Evolutionary conservation across 2,888 invertebrate genomes (phyloP).

Genomic region (Agrilus mali): DNA sequence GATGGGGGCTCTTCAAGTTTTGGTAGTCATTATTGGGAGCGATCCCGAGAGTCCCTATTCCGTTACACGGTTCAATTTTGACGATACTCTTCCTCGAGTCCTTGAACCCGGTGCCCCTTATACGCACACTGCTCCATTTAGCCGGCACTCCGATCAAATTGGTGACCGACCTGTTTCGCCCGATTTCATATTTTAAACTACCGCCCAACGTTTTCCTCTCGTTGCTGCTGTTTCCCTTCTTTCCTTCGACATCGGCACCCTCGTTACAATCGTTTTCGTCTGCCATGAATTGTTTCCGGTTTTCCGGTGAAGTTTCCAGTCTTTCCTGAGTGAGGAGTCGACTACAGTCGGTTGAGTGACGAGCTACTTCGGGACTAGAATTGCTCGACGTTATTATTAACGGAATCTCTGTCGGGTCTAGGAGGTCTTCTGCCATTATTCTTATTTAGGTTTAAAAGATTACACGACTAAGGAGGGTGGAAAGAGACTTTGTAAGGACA

Average conservation of each 20-base stretch:
- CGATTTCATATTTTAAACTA: constrained; percentile 30
- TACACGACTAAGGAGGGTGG: too few relatives aligned
- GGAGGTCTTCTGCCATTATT: constrained; percentile 19
- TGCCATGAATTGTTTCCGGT: not conserved
- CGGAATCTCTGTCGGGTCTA: constrained; percentile 25
- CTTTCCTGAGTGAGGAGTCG: constrained; percentile 7
- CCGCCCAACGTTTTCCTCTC: constrained; percentile 22
- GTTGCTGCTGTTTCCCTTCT: constrained; percentile 6
- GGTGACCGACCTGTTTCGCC: constrained; percentile 27
- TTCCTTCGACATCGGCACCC: constrained; percentile 15
- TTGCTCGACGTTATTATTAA: constrained; percentile 26
- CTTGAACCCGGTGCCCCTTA: constrained; percentile 49
- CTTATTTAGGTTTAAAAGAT: not conserved
- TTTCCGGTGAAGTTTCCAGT: constrained; percentile 6
- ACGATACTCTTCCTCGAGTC: constrained; percentile 51
- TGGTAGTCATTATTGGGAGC: constrained; percentile 21
- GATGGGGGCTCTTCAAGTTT: constrained; percentile 25
- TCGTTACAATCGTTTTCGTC: constrained; percentile 8
- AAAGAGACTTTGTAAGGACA: too few relatives aligned
- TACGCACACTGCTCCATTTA: constrained; percentile 52
- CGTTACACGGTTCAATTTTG: constrained; percentile 53
- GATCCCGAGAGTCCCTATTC: constrained; percentile 27
- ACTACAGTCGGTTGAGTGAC: constrained; percentile 10
- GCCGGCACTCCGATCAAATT: constrained; percentile 32
- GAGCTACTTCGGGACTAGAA: constrained; percentile 20